Evolutionary conservation across 2,113 vertebrate genomes (phyloP).

Genomic region (Circaetus cinerascens): DNA sequence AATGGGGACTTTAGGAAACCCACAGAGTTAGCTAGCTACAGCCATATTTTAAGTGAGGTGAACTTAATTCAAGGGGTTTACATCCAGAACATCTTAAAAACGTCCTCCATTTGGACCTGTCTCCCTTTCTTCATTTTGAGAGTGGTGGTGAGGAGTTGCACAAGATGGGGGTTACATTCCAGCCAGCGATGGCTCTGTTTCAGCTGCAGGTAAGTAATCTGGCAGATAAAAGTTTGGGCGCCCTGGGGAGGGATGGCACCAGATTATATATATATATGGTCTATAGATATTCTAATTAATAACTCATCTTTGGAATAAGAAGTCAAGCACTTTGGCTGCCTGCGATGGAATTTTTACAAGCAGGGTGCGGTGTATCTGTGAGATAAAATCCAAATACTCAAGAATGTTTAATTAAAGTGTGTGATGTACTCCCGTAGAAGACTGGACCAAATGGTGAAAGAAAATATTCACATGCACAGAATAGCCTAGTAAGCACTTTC

Average conservation of each 20-base stretch:
- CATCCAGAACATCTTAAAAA: background rate
- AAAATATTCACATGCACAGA: background rate
- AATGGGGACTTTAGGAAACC: background rate
- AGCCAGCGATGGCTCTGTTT: background rate
- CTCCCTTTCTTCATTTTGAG: background rate
- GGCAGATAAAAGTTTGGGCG: background rate
- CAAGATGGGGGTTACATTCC: background rate
- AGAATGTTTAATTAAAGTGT: constrained; percentile 47
- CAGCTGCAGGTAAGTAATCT: background rate
- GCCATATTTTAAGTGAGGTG: background rate
- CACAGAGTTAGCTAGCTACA: background rate
- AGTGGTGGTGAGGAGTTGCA: background rate
- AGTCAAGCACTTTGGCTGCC: background rate
- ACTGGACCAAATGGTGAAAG: background rate
- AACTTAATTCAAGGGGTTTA: background rate
- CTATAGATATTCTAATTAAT: constrained; percentile 16
- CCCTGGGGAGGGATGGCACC: background rate
- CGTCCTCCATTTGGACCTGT: background rate
- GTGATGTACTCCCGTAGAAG: constrained; percentile 7
- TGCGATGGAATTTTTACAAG: constrained; percentile 59
- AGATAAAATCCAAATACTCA: constrained; percentile 58
- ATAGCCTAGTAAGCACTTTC: background rate
- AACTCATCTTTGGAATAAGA: constrained; percentile 32
- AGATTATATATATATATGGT: background rate
- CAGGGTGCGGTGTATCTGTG: constrained; percentile 42